Evolutionary conservation across 2,888 invertebrate species (phyloP).

Genomic region (Ditula angustiorana): DNA sequence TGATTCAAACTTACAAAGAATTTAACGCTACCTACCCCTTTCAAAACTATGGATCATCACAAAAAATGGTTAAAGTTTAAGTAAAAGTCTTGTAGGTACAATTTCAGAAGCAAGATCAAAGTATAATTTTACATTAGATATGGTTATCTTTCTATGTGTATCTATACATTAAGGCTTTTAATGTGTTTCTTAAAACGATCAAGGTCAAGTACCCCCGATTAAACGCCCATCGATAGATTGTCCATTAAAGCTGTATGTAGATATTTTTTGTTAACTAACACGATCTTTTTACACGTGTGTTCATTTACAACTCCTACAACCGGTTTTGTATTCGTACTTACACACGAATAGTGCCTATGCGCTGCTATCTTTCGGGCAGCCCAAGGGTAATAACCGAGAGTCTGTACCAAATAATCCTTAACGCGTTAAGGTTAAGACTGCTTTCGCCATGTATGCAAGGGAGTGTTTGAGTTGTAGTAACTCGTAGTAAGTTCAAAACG

Average conservation of each 20-base stretch:
- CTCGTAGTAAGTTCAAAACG: slow-evolving; percentile 77
- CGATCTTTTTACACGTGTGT: slow-evolving; percentile 43
- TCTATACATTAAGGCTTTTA: slow-evolving; percentile 5
- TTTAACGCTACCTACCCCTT: slow-evolving; percentile 67
- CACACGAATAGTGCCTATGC: slow-evolving; percentile 49
- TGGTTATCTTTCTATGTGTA: slow-evolving; percentile 13
- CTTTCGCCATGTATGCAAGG: background rate
- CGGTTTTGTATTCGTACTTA: slow-evolving; percentile 57
- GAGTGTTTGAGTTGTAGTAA: slow-evolving; percentile 63
- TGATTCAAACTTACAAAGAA: slow-evolving; percentile 40
- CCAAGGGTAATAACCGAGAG: slow-evolving; percentile 13
- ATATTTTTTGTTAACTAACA: slow-evolving; percentile 40
- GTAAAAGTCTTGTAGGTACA: background rate
- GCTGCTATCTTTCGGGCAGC: slow-evolving; percentile 50
- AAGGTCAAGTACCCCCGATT: slow-evolving; percentile 35
- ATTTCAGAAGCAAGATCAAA: background rate
- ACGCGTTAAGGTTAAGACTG: background rate
- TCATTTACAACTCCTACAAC: slow-evolving; percentile 57
- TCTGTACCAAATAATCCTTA: background rate
- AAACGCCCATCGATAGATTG: slow-evolving; percentile 37
- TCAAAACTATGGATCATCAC: slow-evolving; percentile 55
- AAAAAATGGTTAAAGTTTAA: slow-evolving; percentile 16
- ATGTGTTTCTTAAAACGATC: slow-evolving; percentile 29
- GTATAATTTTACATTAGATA: slow-evolving; percentile 17
- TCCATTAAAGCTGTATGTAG: slow-evolving; percentile 33